These are phyloP conservation scores for Ciconia nigra DNA, from an alignment of 2,797 vertebrate species.

Conservation along the genomic window DNA sequence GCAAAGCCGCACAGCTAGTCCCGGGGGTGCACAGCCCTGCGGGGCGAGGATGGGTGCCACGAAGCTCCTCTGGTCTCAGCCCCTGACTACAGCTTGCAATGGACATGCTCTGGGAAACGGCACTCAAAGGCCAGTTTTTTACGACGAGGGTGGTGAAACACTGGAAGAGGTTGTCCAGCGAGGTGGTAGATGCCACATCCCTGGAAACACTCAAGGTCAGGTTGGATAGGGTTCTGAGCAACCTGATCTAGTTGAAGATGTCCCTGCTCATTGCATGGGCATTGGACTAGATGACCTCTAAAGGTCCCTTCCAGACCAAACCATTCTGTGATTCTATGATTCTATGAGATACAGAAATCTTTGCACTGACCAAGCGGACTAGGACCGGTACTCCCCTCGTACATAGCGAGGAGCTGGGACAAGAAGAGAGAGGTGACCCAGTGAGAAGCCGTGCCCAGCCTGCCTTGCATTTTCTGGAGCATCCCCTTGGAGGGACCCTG, in stretches of 20 bases:
- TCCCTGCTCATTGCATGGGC: no score
- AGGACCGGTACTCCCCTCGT: neutral
- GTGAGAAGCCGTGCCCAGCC: neutral
- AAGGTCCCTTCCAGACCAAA: no score
- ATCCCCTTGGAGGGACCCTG: fast-evolving
- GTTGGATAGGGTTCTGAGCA: no score
- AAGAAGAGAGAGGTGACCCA: neutral
- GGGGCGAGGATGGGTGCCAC: fast-evolving
- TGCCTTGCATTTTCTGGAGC: neutral
- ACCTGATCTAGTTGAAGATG: no score
- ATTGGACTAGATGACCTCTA: no score
- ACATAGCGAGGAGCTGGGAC: neutral
- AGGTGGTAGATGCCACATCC: no score
- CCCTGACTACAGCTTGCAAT: no score
- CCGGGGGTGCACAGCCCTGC: neutral
- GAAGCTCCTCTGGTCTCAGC: neutral
- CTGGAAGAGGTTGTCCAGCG: no score
- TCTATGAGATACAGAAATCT: neutral
- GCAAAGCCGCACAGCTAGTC: neutral
- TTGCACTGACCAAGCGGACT: neutral
- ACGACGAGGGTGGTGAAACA: no score
- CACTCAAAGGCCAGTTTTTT: neutral
- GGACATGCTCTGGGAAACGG: neutral
- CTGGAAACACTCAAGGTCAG: no score
- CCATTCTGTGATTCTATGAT: no score